These are phyloP conservation scores for Scaptomyza polygonia DNA, from an alignment of 2,888 invertebrate genomes.

Conservation along the genomic window DNA sequence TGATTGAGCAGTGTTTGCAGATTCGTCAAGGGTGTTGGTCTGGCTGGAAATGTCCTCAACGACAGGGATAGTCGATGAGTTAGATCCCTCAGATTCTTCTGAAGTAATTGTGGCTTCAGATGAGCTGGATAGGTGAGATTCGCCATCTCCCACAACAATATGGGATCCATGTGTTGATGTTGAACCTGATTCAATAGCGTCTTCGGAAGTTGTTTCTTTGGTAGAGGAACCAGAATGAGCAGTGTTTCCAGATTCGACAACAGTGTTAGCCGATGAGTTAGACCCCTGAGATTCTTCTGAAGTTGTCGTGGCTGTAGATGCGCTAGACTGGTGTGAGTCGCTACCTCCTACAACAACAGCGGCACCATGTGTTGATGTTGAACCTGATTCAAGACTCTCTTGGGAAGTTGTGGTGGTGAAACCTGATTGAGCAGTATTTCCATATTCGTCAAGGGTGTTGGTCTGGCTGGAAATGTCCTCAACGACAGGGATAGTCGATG, in stretches of 20 bases:
- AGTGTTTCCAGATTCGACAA: slow-evolving; percentile 10
- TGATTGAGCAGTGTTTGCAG: background rate
- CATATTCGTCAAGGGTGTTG: too few species aligned
- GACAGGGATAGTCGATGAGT: background rate
- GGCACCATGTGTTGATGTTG: background rate
- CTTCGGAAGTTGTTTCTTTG: background rate
- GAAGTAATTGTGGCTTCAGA: slow-evolving; percentile 2
- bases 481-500: background rate
- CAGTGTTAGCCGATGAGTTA: background rate
- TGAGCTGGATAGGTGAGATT: too few species aligned
- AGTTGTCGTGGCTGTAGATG: background rate
- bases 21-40: background rate
- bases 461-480: background rate
- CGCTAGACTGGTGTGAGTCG: background rate
- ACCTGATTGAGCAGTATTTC: slow-evolving; percentile 5
- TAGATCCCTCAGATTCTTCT: too few species aligned
- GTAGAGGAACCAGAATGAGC: slow-evolving; percentile 8
- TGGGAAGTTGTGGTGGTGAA: background rate
- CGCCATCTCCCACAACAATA: too few species aligned
- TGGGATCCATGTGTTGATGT: too few species aligned
- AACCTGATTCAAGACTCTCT: background rate
- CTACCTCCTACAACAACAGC: background rate
- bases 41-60: background rate
- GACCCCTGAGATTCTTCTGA: background rate
- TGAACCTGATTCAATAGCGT: too few species aligned